Base-by-base conservation (phyloP, 2,113 vertebrate species). In the Hippocampus zosterae region DNA sequence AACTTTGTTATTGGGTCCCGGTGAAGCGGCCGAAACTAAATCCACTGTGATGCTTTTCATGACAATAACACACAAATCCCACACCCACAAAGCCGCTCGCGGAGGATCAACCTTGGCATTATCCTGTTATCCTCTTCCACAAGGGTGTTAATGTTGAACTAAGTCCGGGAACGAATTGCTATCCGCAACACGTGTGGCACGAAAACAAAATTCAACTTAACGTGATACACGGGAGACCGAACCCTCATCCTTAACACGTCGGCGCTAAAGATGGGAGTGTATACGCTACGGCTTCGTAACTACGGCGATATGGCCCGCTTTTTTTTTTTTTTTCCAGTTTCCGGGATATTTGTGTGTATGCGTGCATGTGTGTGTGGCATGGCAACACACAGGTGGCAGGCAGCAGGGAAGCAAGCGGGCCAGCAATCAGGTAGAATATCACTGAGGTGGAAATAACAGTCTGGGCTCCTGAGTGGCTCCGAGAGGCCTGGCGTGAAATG, bases 371-470 rank as follows among this genome's bases (percentile, higher is more conserved):
- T 44, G 42, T 44, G 42, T 44, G 42, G 67, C 18, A 25, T 70
- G 56, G 13, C 71, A 57, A 52, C 2, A 64, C 77, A 69, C 89
- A 87, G 86, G 88, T 85, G 84, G 84, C 57, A 27, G 77, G 71
- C 76, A 86, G 84, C 84, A 78, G 78, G 70, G 64, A 80, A 52
- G 48, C 78, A 57, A 79, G 74, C 78, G 72, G 75, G 77, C 81
- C 83, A 83, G 72, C 73, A 76, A 87, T 70, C 81, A 75, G 77
- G 83, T 82, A 84, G 72, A 74, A 79, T 60, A 70, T 74, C 82
- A 77, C 75, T 70, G 80, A 85, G 83, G 72, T 86, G 83, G 84
- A 89, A 87, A 88, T 81, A 80, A 79, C 74, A 81, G 80, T 70
- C 80, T 85, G 83, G 82, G 67, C 78, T 77, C 70, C 67, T 80